These are phyloP conservation scores for Zaprionus inermis DNA, from an alignment of 1,140 invertebrate genomes.

Conservation along the genomic window DNA sequence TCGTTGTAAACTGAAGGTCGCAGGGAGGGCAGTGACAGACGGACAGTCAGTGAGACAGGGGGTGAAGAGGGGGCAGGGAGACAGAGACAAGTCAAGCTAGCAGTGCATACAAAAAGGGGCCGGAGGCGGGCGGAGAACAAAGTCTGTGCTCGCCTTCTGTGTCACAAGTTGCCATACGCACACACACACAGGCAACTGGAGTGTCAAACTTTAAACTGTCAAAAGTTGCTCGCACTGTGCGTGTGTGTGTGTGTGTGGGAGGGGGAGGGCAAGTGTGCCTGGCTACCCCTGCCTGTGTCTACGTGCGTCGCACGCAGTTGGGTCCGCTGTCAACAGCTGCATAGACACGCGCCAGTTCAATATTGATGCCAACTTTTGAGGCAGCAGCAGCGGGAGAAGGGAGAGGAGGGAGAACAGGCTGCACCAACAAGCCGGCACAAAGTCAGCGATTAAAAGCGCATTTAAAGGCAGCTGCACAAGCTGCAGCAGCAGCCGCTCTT, in stretches of 20 bases:
- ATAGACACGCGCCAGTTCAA: conserved; percentile 65
- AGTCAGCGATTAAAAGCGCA: conserved; percentile 72
- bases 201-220: conserved; percentile 77
- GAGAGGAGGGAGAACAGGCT: background rate
- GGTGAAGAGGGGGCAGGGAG: too few relatives aligned
- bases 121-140: conserved; percentile 22
- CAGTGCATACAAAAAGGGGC: conserved; percentile 57
- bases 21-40: conserved; percentile 43
- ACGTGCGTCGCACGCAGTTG: conserved; percentile 59
- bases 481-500: conserved; percentile 42
- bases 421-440: conserved; percentile 16
- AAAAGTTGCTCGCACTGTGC: conserved; percentile 48
- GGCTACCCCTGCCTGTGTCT: conserved; percentile 23
- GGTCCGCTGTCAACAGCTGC: conserved; percentile 68
- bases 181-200: conserved; percentile 30
- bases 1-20: conserved; percentile 60
- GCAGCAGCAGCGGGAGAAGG: background rate
- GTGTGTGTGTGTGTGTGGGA: conserved; percentile 4
- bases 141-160: conserved; percentile 40
- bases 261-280: background rate
- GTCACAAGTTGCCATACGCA: conserved; percentile 55
- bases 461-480: conserved; percentile 55
- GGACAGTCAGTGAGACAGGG: conserved; percentile 15
- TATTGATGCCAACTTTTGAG: conserved; percentile 73
- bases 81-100: conserved; percentile 50